Evolutionary conservation across 2,888 invertebrate genomes (phyloP).

Genomic region (Orthosia cruda): DNA sequence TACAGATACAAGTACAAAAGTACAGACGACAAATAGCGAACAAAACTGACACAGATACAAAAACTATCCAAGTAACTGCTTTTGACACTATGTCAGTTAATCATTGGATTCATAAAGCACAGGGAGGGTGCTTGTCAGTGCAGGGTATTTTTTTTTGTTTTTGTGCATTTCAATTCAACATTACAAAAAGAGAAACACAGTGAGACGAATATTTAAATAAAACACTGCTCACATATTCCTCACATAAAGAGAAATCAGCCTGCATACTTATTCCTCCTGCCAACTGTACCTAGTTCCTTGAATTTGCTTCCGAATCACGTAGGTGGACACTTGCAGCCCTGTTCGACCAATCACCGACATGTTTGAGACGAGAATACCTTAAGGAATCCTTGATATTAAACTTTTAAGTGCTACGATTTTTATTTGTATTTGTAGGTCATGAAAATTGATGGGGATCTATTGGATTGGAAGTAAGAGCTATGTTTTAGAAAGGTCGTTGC

Average conservation of each 20-base stretch:
- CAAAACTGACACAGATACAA: background rate
- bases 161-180: too few species aligned
- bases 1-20: constrained; percentile 66
- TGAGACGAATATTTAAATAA: too few species aligned
- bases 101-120: background rate
- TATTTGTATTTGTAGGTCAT: constrained; percentile 62
- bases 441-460: constrained; percentile 42
- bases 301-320: constrained; percentile 85
- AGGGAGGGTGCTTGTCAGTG: too few species aligned
- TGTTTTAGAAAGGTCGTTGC: constrained; percentile 23
- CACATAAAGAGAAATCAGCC: background rate
- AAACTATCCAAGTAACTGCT: background rate
- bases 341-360: constrained; percentile 89
- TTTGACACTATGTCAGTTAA: too few species aligned
- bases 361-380: constrained; percentile 88
- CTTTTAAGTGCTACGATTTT: constrained; percentile 67
- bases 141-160: too few species aligned
- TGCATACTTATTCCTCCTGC: constrained; percentile 8
- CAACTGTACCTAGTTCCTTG: constrained; percentile 50
- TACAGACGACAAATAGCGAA: constrained; percentile 33
- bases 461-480: constrained; percentile 24
- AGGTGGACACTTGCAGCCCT: constrained; percentile 86
- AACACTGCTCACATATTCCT: too few species aligned
- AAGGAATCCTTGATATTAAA: constrained; percentile 79
- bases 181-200: too few species aligned